These are phyloP conservation scores for Lasioglossum zephyrum DNA, from an alignment of 2,888 invertebrate genomes.

Conservation along the genomic window DNA sequence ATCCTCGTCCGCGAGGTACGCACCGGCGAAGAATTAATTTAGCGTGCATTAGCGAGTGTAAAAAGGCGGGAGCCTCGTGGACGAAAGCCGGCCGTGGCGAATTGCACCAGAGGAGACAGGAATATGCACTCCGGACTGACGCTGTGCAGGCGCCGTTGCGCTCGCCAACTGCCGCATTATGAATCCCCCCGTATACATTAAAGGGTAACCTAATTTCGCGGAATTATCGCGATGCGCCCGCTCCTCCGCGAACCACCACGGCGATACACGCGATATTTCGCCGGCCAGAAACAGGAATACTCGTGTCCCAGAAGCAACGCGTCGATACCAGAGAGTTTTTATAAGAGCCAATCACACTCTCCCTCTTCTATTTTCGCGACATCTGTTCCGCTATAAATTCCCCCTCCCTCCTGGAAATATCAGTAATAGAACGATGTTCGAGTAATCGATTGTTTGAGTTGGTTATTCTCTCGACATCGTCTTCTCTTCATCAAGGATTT, in stretches of 20 bases:
- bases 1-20: conserved; percentile 35
- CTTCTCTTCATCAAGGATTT: too few relatives aligned
- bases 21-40: conserved; percentile 60
- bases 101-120: conserved; percentile 54
- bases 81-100: conserved; percentile 23
- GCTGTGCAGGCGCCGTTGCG: conserved; percentile 27
- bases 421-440: not conserved
- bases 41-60: conserved; percentile 32
- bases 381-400: conserved; percentile 40
- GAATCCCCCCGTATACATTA: conserved; percentile 65
- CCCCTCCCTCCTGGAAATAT: conserved; percentile 10
- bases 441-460: too few relatives aligned
- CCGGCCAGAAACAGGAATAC: not conserved
- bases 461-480: too few relatives aligned
- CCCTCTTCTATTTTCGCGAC: not conserved
- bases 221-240: conserved; percentile 72
- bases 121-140: conserved; percentile 59
- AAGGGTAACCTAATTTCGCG: conserved; percentile 74
- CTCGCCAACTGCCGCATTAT: conserved; percentile 51
- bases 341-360: not conserved
- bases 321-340: conserved; percentile 23
- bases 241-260: conserved; percentile 29
- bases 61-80: conserved; percentile 40
- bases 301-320: not conserved
- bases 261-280: conserved; percentile 5